Conservation (phyloP, 2,113 vertebrate species). For the Centropristis striata region DNA sequence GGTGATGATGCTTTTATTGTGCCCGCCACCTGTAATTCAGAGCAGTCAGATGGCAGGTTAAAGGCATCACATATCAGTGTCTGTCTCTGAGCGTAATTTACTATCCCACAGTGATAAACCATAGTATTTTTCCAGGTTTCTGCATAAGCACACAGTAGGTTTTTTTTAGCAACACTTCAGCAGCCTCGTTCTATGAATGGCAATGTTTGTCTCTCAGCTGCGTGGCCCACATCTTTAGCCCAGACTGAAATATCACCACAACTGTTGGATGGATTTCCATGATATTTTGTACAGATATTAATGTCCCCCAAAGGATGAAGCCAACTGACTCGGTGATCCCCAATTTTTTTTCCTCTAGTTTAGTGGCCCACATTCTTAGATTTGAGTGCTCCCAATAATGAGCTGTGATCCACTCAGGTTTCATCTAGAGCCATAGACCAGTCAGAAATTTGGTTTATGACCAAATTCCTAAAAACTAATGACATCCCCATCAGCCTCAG, state of each 20-base stretch:
- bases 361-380: no score
- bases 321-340: background rate
- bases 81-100: slow-evolving; percentile 58
- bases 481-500: no score
- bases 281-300: background rate
- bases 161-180: background rate
- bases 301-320: background rate
- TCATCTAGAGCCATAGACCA: no score
- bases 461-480: no score
- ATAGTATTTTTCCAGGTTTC: slow-evolving; percentile 19
- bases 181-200: background rate
- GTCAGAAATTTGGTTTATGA: no score
- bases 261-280: background rate
- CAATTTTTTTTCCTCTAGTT: background rate
- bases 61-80: slow-evolving; percentile 55
- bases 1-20: slow-evolving; percentile 68
- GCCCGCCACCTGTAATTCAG: slow-evolving; percentile 53
- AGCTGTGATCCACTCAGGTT: no score
- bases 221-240: background rate
- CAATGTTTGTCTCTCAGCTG: slow-evolving; percentile 2
- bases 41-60: slow-evolving; percentile 55
- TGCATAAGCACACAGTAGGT: slow-evolving; percentile 21
- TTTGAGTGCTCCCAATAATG: no score
- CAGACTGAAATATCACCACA: slow-evolving; percentile 4
- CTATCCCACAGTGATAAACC: slow-evolving; percentile 31